phyloP scores from a whole-genome alignment of 2,888 invertebrate genomes.

The Operophtera brumata region DNA sequence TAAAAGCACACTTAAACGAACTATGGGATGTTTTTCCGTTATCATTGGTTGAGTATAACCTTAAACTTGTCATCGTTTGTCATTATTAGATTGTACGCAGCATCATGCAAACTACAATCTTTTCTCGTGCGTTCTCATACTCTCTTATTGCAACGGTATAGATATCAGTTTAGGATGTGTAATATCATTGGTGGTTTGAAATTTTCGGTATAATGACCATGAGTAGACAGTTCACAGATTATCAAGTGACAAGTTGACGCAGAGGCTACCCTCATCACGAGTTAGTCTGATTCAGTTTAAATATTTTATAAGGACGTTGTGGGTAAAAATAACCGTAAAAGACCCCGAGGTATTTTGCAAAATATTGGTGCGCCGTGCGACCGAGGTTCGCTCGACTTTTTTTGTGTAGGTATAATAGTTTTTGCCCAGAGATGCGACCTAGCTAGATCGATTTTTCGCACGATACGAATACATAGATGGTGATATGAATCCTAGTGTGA shows the following conservation, averaged over 20 bases:
- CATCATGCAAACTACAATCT: not conserved
- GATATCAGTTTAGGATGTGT: constrained; percentile 4
- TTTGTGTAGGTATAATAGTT: too few species aligned
- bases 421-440: too few species aligned
- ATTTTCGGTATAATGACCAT: constrained; percentile 11
- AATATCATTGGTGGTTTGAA: not conserved
- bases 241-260: constrained; percentile 34
- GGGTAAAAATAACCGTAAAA: not conserved
- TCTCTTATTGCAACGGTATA: constrained; percentile 6
- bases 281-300: constrained; percentile 17
- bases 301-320: constrained; percentile 1
- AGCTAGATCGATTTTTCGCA: too few species aligned
- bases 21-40: too few species aligned
- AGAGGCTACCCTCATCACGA: constrained; percentile 28
- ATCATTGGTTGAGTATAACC: too few species aligned
- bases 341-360: not conserved
- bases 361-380: too few species aligned
- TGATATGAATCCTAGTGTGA: too few species aligned
- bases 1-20: too few species aligned
- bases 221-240: constrained; percentile 32
- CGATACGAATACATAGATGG: too few species aligned
- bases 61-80: too few species aligned
- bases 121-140: not conserved
- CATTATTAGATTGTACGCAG: not conserved
- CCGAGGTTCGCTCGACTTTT: too few species aligned